phyloP scores from a whole-genome alignment of 2,888 invertebrate species.

The Lutraria lutraria region DNA sequence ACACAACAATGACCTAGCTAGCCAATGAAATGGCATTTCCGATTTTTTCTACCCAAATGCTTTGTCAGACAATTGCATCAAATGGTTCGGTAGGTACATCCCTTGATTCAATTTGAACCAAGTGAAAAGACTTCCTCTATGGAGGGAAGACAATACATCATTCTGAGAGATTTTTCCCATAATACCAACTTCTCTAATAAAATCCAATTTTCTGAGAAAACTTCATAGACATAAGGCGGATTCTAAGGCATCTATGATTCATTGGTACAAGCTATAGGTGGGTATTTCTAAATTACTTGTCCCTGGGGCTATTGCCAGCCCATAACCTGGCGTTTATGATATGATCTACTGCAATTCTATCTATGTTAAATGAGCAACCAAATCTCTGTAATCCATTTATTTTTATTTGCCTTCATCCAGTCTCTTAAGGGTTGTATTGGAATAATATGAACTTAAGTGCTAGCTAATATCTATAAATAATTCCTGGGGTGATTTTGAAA shows the following conservation, averaged over 20 bases:
- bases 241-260: constrained; percentile 44
- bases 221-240: constrained; percentile 1
- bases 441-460: constrained; percentile 30
- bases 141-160: constrained; percentile 35
- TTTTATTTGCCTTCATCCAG: constrained; percentile 30
- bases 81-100: constrained; percentile 25
- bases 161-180: constrained; percentile 31
- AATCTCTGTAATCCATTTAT: constrained; percentile 44
- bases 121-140: constrained; percentile 22
- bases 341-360: constrained; percentile 58
- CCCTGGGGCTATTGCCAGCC: constrained; percentile 29
- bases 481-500: constrained; percentile 3
- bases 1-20: constrained; percentile 15
- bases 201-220: constrained; percentile 43
- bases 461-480: constrained; percentile 22
- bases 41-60: not conserved
- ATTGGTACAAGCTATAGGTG: constrained; percentile 47
- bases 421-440: constrained; percentile 23
- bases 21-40: constrained; percentile 15
- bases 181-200: constrained; percentile 37
- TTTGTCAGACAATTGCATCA: constrained; percentile 37
- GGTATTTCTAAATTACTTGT: constrained; percentile 48
- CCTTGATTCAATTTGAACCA: constrained; percentile 31
- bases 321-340: constrained; percentile 48
- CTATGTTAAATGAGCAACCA: constrained; percentile 42